phyloP scores from a whole-genome alignment of 2,113 vertebrate genomes.

The Strix aluco region DNA sequence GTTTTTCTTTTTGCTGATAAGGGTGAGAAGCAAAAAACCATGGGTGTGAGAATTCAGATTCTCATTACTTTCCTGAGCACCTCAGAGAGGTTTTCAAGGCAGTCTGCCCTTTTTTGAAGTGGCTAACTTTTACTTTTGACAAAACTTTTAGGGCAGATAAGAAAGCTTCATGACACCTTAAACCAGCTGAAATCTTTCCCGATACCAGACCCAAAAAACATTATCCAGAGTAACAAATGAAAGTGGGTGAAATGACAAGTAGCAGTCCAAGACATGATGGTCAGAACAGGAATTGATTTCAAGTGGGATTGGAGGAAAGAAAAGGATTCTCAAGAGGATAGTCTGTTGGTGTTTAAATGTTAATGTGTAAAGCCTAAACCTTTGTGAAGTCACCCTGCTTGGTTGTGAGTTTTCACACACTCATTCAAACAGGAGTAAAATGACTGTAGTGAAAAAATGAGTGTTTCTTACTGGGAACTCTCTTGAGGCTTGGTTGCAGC shows the following conservation, averaged over 20 bases:
- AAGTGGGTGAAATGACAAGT: neutral
- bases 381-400: neutral
- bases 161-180: neutral
- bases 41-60: constrained; percentile 3
- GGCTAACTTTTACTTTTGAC: neutral
- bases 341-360: neutral
- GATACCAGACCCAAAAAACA: neutral
- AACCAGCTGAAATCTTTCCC: neutral
- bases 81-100: neutral
- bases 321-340: neutral
- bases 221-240: neutral
- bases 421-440: neutral
- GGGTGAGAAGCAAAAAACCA: neutral
- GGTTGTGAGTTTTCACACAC: neutral
- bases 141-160: neutral
- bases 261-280: neutral
- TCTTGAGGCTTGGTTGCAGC: neutral
- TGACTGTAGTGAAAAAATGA: neutral
- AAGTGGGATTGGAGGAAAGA: neutral
- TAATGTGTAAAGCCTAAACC: neutral
- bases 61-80: neutral
- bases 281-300: neutral
- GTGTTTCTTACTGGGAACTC: neutral
- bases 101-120: neutral
- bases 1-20: neutral